Base-by-base conservation (phyloP, 2,888 invertebrate genomes). In the Andrena bicolor region DNA sequence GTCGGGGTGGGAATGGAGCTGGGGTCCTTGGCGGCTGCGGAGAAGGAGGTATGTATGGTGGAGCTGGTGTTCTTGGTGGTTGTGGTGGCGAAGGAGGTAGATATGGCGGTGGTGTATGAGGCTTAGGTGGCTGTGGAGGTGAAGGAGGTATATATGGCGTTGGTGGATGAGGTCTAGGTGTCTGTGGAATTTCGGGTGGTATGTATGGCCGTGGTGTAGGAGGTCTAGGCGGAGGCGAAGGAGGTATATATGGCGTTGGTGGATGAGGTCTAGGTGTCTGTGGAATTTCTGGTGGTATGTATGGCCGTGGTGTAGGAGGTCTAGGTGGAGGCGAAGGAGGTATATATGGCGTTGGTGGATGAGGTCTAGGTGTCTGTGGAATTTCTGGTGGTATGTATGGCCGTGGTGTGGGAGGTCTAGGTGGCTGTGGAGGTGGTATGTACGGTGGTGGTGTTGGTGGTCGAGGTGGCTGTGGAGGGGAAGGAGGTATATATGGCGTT, bases 231-330 rank as follows among this genome's bases (percentile, higher is more conserved):
- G 76, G 83, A 63, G 85, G 80, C 16, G 83, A 80, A 16, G 60
- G 71, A 0, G 64, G 58, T 61, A 86, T 64, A 23, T 87, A 90
- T n/a, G 88, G 83, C 8, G 90, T 86, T 8, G 32, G 32, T 7
- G 32, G 7, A 7, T 0, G 32, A 7, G 32, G 32, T 7, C 8
- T 32, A 7, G 32, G 23, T 23, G 23, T 35, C 6, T 94, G 95
- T 16, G 94, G 94, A 23, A 23, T 0, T 23, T 23, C 23, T 23
- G 23, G 23, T 23, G 64, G 58, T 61, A 86, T 64, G 20, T 87
- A 90, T n/a, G 88, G 83, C 7, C 90, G 87, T 8, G 32, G 32
- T 7, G 32, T 32, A 7, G 1, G 32, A 7, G 32, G 32, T 7
- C 8, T 32, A 7, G 32, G 7, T 7, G 32, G 32, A 32, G 32